These are phyloP conservation scores for Saturnia japonica DNA, from an alignment of 2,888 invertebrate genomes.

Conservation along the genomic window DNA sequence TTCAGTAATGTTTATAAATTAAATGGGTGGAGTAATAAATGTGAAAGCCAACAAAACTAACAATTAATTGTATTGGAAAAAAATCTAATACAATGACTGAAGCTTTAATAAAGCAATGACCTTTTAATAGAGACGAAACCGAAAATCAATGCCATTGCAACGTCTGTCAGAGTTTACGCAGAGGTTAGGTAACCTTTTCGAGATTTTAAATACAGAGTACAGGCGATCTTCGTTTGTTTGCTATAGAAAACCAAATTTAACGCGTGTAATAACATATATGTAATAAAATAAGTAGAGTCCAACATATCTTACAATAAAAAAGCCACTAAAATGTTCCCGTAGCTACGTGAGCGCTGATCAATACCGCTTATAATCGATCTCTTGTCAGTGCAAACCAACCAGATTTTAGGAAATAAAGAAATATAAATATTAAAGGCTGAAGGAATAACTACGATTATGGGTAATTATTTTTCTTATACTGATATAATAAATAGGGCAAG, in stretches of 20 bases:
- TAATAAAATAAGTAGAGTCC: background rate
- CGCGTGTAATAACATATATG: background rate
- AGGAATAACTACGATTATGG: background rate
- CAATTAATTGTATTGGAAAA: background rate
- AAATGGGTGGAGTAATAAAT: too few relatives aligned
- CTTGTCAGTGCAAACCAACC: background rate
- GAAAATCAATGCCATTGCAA: constrained; percentile 53
- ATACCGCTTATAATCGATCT: constrained; percentile 4
- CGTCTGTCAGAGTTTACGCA: constrained; percentile 29
- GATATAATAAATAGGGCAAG: constrained; percentile 60
- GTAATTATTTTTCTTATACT: constrained; percentile 5
- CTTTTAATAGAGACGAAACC: constrained; percentile 25
- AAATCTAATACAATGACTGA: constrained; percentile 3
- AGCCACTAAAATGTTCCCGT: background rate
- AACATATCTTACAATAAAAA: background rate
- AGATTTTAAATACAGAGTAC: constrained; percentile 28
- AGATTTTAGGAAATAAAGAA: constrained; percentile 1
- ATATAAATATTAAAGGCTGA: background rate
- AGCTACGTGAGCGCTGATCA: background rate
- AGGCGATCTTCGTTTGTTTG: constrained; percentile 20
- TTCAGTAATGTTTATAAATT: too few relatives aligned
- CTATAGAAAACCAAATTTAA: background rate
- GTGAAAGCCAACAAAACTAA: too few relatives aligned
- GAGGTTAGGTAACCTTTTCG: constrained; percentile 48
- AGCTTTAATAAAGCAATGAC: too few relatives aligned